Conservation (phyloP, 2,113 vertebrate genomes). For the Heterotilapia buettikoferi region DNA sequence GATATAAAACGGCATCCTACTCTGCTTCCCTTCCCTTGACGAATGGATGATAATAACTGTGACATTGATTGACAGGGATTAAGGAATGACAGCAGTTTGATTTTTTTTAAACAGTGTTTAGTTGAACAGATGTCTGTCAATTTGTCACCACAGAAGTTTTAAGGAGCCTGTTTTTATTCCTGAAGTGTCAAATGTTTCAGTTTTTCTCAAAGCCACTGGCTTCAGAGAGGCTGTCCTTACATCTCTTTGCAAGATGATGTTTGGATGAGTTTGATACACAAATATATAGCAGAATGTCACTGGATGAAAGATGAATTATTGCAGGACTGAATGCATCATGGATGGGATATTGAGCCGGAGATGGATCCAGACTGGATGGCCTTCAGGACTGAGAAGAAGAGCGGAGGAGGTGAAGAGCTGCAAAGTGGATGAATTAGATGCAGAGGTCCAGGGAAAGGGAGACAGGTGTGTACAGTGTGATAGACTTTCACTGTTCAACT, state of each 20-base stretch:
- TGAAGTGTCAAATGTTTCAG: not conserved
- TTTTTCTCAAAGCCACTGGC: not conserved
- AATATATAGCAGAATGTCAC: not conserved
- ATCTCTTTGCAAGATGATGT: not conserved
- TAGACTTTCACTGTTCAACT: not conserved
- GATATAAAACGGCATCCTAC: not conserved
- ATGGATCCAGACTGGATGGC: not conserved
- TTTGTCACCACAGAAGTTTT: not conserved
- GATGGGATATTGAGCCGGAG: not conserved
- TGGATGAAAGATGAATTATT: not conserved
- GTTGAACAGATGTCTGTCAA: not conserved
- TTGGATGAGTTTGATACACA: not conserved
- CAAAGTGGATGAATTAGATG: not conserved
- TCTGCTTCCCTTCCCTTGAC: not conserved
- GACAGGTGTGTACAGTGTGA: rapidly evolving
- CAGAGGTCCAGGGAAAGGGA: not conserved
- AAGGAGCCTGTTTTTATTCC: not conserved
- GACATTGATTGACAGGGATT: not conserved
- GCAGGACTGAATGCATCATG: not conserved
- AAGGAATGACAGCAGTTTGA: not conserved
- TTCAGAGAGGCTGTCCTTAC: not conserved
- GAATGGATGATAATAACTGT: not conserved
- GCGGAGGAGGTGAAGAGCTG: not conserved
- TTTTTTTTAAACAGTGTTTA: not conserved
- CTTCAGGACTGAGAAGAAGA: not conserved